phyloP scores from a whole-genome alignment of 2,113 vertebrate species.

The Oriolus oriolus region DNA sequence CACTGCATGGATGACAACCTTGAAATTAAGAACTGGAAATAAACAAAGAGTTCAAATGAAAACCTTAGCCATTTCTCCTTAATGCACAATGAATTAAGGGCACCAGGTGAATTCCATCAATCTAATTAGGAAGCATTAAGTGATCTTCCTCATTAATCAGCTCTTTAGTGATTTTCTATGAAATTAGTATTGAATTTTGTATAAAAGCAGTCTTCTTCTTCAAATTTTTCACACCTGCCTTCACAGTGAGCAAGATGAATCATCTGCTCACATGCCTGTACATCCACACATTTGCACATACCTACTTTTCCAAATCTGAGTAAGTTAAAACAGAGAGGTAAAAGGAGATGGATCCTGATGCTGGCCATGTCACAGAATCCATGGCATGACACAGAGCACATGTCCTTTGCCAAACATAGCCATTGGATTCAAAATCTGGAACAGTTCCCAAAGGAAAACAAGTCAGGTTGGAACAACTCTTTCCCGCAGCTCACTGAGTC shows the following conservation, averaged over 20 bases:
- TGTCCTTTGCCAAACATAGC: neutral
- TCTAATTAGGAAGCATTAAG: constrained; percentile 28
- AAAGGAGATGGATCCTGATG: neutral
- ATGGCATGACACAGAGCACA: rapidly evolving
- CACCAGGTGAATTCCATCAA: constrained; percentile 3
- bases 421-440: neutral
- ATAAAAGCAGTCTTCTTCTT: neutral
- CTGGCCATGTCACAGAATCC: neutral
- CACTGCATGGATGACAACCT: neutral
- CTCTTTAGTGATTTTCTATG: constrained; percentile 20
- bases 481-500: neutral
- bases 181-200: constrained; percentile 12
- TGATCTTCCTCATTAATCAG: constrained; percentile 27
- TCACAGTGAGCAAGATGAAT: neutral
- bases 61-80: neutral
- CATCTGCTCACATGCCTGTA: neutral
- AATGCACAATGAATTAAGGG: neutral
- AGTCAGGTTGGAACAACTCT: neutral
- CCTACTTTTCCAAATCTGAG: neutral
- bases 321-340: neutral
- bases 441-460: neutral
- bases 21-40: constrained; percentile 4
- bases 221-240: neutral
- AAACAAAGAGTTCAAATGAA: constrained; percentile 17
- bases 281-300: neutral